Percentiles rank a stretch among this genome's conserved stretches.
These are phyloP conservation scores for Zalophus californianus DNA, from an alignment of 2,797 vertebrate genomes.

Conservation along the genomic window DNA sequence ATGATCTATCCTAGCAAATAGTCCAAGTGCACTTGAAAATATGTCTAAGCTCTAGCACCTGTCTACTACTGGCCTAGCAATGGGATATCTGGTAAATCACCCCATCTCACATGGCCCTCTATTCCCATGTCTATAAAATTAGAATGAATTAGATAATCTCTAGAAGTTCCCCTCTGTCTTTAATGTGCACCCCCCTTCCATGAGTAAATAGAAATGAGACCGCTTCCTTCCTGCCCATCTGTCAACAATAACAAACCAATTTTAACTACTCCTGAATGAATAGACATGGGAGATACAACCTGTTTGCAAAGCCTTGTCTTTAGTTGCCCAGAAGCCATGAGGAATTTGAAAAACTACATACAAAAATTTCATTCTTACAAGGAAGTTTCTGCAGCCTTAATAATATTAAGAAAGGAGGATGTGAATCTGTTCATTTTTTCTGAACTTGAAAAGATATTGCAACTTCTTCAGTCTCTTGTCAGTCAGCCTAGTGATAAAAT, in stretches of 20 bases:
- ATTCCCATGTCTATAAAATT: background rate
- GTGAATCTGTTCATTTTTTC: background rate
- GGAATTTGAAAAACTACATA: background rate
- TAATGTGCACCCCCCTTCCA: background rate
- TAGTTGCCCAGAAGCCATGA: background rate
- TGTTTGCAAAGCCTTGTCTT: background rate
- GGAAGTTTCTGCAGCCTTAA: background rate
- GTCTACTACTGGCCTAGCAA: background rate
- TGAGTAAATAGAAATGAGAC: background rate
- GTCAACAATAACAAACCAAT: background rate
- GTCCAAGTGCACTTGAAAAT: background rate
- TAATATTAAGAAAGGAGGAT: background rate
- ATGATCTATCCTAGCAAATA: background rate
- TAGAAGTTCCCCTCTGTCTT: background rate
- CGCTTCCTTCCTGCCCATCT: background rate
- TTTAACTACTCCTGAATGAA: background rate
- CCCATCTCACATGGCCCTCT: background rate
- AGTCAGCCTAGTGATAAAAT: background rate
- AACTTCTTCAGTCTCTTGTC: background rate
- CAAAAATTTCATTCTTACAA: background rate
- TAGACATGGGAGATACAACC: background rate
- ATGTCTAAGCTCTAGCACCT: background rate
- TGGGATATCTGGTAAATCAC: too few relatives aligned
- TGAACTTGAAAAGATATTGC: background rate
- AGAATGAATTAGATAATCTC: background rate